Evolutionary conservation across 2,113 vertebrate species (phyloP).

Genomic region (Hypanus sabinus): DNA sequence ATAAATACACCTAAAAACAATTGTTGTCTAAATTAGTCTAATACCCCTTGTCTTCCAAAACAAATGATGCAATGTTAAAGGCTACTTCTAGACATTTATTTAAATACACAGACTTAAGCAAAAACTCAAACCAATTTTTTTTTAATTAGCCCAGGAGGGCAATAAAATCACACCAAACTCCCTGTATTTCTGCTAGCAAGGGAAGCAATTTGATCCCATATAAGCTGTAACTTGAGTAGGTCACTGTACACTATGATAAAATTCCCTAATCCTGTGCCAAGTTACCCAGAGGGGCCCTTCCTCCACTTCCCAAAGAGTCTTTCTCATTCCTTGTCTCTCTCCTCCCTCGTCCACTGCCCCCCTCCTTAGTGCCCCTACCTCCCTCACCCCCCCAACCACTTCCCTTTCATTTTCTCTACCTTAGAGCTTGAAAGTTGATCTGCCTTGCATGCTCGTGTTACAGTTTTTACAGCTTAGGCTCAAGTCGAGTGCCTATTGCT

Average conservation of each 20-base stretch:
- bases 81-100: not conserved
- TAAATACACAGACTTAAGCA: slow-evolving; percentile 53
- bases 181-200: slow-evolving; percentile 75
- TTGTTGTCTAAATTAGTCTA: not conserved
- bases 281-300: slow-evolving; percentile 82
- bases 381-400: slow-evolving; percentile 57
- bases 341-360: slow-evolving; percentile 39
- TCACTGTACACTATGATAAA: slow-evolving; percentile 97
- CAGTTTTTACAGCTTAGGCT: slow-evolving; percentile 99
- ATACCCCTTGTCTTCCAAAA: not conserved
- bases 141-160: slow-evolving; percentile 63
- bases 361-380: slow-evolving; percentile 45
- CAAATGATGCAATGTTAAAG: not conserved
- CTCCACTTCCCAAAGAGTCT: slow-evolving; percentile 79
- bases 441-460: slow-evolving; percentile 76
- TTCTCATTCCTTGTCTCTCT: slow-evolving; percentile 69
- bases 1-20: not conserved
- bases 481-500: slow-evolving; percentile 64
- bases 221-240: slow-evolving; percentile 90
- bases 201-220: slow-evolving; percentile 75
- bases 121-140: slow-evolving; percentile 62
- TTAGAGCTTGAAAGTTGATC: slow-evolving; percentile 98
- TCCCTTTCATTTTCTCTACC: slow-evolving; percentile 89
- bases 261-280: slow-evolving; percentile 94
- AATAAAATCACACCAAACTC: slow-evolving; percentile 60